Base-by-base conservation (phyloP, 2,888 invertebrate genomes). In the Diplazon laetatorius region DNA sequence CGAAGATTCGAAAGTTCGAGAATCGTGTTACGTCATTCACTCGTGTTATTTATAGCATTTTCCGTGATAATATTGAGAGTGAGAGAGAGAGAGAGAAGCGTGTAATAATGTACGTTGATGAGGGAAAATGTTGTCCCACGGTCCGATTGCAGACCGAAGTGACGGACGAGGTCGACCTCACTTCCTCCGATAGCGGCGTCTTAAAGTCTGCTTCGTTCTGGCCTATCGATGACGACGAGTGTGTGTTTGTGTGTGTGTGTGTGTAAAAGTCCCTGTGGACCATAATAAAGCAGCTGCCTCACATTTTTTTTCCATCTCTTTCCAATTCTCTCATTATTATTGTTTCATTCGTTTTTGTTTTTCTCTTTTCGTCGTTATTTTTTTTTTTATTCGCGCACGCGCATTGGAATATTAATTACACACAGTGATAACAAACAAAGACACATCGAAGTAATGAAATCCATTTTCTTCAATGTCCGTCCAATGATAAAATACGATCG, bases 141-240 rank as follows among this genome's bases (percentile, higher is more conserved):
- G 77, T 82, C 84, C 71, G 76, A 76, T 82, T 78, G 80, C 77
- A 46, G 76, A 65, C 76, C 50, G 37, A 65, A 62, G 71, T 50
- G 62, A 78, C 68, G 30, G 37, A 12, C 69, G 87, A 87, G 88
- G 86, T 90, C 87, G 91, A 91, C 90, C 91, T 87, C 89, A 89
- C 91, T 90, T 91, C 91, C 91, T 90, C 85, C 85, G 91, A 91
- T 90, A 91, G 89, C 87, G 87, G 87, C 86, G 86, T 87, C 88
- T 87, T 82, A 80, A 84, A 85, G 87, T 88, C 88, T 87, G 83
- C 83, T 68, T 55, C 83, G 83, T 83, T 82, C 82, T 44, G 22
- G 60, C 46, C 39, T 62, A 39, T 44, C 30, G 59, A 39, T 59
- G 59, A 37, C 16, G 46, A 70, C 66, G 39, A 57, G 42, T n/a